Percentiles rank a stretch among this genome's conserved stretches.
These are phyloP conservation scores for Nyctereutes procyonoides DNA, from an alignment of 2,113 vertebrate genomes.

Conservation along the genomic window DNA sequence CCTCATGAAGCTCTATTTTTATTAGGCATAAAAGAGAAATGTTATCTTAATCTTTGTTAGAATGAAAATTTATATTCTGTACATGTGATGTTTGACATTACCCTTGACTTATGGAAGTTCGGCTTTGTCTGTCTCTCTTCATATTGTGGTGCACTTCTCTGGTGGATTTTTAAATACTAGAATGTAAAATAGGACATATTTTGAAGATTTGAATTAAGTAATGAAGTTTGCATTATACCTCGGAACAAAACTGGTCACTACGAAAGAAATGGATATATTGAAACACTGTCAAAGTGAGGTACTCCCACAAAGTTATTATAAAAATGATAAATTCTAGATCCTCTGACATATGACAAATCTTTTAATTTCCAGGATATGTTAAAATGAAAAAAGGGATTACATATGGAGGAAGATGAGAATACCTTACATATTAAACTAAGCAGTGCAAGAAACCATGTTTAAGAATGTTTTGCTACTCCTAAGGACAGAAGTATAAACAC, in stretches of 20 bases:
- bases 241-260: neutral
- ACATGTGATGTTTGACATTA: slow-evolving; percentile 79
- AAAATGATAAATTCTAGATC: neutral
- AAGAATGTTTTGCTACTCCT: neutral
- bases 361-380: neutral
- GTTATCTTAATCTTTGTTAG: neutral
- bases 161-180: slow-evolving; percentile 53
- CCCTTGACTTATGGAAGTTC: slow-evolving; percentile 82
- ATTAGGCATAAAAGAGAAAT: neutral
- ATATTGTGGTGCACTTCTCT: slow-evolving; percentile 87
- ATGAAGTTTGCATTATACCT: slow-evolving; percentile 77
- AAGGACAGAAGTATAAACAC: neutral
- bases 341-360: neutral
- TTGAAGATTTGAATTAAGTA: slow-evolving; percentile 85
- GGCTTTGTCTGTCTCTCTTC: slow-evolving; percentile 84
- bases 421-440: neutral
- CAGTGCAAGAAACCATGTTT: neutral
- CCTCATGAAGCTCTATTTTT: neutral
- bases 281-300: neutral
- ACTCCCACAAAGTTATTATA: neutral
- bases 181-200: slow-evolving; percentile 87
- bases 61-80: slow-evolving; percentile 68
- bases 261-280: neutral
- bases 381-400: neutral
- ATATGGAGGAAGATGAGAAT: neutral